phyloP scores from a whole-genome alignment of 2,888 invertebrate genomes.

The Lasioglossum leucozonium region DNA sequence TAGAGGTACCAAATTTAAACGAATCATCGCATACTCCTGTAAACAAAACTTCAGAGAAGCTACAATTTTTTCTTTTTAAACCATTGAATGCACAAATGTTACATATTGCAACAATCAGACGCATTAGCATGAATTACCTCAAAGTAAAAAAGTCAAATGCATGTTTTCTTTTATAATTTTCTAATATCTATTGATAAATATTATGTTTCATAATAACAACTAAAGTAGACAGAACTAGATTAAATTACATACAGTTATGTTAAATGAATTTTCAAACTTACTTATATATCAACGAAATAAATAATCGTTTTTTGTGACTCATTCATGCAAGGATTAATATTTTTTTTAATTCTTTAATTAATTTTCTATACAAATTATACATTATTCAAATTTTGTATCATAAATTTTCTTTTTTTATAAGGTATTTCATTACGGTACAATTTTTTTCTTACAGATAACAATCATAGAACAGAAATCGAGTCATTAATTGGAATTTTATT shows the following conservation, averaged over 20 bases:
- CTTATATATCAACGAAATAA: background rate
- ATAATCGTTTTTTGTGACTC: background rate
- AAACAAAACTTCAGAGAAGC: background rate
- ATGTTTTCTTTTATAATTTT: background rate
- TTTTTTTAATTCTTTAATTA: background rate
- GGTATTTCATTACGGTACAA: background rate
- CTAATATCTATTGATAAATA: background rate
- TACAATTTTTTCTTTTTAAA: background rate
- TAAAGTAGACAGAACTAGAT: background rate
- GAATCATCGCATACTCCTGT: background rate
- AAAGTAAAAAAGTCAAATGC: background rate
- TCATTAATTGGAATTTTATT: constrained; percentile 78
- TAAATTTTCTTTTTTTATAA: background rate
- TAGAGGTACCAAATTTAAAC: background rate
- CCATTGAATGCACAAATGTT: background rate
- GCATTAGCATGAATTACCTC: background rate
- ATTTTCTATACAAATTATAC: background rate
- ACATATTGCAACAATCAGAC: background rate
- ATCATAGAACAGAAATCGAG: constrained; percentile 72
- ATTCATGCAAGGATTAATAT: background rate
- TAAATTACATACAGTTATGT: background rate
- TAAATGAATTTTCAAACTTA: background rate
- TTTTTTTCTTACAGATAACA: constrained; percentile 70
- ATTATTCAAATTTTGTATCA: background rate
- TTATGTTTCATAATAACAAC: background rate